These are phyloP conservation scores for Thunnus albacares DNA, from an alignment of 2,797 vertebrate species.

Conservation along the genomic window DNA sequence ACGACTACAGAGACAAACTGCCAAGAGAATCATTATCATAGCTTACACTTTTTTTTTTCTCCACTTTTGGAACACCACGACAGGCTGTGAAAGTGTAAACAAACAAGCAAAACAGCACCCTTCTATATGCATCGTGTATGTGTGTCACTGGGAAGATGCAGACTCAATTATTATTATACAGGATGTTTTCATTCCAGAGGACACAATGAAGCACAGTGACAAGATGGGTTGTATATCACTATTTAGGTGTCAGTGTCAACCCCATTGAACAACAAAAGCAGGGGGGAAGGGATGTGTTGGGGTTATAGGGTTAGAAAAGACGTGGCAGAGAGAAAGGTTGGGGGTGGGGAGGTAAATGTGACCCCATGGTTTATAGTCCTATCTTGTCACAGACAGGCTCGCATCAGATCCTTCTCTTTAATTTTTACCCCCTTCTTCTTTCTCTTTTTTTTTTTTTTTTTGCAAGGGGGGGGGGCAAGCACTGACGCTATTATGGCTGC, in stretches of 20 bases:
- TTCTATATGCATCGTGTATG: conserved; percentile 27
- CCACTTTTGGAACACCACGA: conserved; percentile 50
- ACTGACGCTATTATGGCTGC: conserved; percentile 94
- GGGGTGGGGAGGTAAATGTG: conserved; percentile 69
- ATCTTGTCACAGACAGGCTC: conserved; percentile 67
- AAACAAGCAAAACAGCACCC: conserved; percentile 75
- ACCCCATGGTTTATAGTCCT: conserved; percentile 77
- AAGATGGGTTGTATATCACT: conserved; percentile 65
- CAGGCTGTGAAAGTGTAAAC: conserved; percentile 70
- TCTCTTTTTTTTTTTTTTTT: conserved; percentile 44
- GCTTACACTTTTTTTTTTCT: conserved; percentile 13
- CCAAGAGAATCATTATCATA: conserved; percentile 77
- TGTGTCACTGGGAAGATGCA: conserved; percentile 39
- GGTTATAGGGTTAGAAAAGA: conserved; percentile 55
- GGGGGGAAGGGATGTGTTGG: conserved; percentile 46
- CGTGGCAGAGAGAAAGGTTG: conserved; percentile 55
- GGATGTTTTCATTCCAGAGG: conserved; percentile 68
- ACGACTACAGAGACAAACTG: conserved; percentile 70
- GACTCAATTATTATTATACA: conserved; percentile 57
- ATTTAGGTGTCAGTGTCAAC: conserved; percentile 68
- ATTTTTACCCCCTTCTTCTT: conserved; percentile 2
- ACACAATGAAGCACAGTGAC: conserved; percentile 53
- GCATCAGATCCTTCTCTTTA: conserved; percentile 57
- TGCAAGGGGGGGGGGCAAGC: conserved; percentile 78
- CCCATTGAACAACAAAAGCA: conserved; percentile 72